A percentile compares a stretch with the other conserved stretches of the same genome.
Evolutionary conservation across 2,888 invertebrate genomes (phyloP).

Genomic region (Cistogaster globosa): DNA sequence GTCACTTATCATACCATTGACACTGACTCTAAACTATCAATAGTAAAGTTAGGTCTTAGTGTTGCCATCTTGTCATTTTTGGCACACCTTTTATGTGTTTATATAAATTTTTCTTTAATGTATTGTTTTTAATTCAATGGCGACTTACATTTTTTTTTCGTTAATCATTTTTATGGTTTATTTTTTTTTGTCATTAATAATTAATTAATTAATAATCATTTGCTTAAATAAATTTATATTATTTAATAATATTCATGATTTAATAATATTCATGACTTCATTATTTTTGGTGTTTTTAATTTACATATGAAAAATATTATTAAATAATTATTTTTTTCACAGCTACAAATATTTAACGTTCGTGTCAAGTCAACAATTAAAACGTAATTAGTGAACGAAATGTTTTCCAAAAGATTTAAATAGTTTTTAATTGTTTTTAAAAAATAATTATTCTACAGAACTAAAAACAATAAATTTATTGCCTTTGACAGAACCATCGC

Average conservation of each 20-base stretch:
- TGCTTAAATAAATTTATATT: not conserved
- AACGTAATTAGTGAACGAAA: not conserved
- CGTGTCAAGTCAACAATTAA: not conserved
- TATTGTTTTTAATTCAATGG: no score
- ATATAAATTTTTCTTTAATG: no score
- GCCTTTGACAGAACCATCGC: no score
- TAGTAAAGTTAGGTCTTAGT: no score
- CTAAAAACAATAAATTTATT: no score
- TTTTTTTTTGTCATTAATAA: not conserved
- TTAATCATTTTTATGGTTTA: not conserved
- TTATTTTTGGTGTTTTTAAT: not conserved
- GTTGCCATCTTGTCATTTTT: no score
- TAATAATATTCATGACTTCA: not conserved
- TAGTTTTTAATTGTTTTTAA: not conserved
- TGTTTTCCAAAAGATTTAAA: not conserved
- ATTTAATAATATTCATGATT: not conserved
- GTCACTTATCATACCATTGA: no score
- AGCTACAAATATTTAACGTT: not conserved
- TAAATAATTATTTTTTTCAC: not conserved
- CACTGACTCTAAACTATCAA: no score
- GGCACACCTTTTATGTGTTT: no score
- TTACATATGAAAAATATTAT: not conserved
- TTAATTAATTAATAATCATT: not conserved
- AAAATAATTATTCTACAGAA: no score
- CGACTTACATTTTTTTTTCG: not conserved